Evolutionary conservation across 1,140 invertebrate species (phyloP).

Genomic region (Drosophila parabipectinata): DNA sequence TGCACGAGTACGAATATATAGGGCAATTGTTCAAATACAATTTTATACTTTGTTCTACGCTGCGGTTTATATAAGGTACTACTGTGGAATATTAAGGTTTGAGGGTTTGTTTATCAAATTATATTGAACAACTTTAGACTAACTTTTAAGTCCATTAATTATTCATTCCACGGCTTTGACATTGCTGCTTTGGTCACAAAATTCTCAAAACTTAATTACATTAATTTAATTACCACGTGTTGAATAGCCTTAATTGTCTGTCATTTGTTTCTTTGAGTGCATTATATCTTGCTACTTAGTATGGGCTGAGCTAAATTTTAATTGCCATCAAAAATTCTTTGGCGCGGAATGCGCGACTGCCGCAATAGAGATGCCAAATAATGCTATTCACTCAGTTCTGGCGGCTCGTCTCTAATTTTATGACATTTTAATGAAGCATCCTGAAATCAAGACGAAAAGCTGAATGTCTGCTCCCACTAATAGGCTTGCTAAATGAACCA

Average conservation of each 20-base stretch:
- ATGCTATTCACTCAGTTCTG: constrained; percentile 4
- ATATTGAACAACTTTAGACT: too few species aligned
- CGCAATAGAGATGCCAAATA: constrained; percentile 19
- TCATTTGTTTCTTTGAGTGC: neutral
- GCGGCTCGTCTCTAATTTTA: constrained; percentile 27
- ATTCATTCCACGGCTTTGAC: too few species aligned
- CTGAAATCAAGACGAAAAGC: neutral
- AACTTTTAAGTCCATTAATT: too few species aligned
- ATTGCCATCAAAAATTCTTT: constrained; percentile 25
- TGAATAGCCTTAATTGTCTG: neutral
- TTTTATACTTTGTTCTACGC: constrained; percentile 11
- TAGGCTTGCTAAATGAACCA: constrained; percentile 25
- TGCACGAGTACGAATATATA: neutral
- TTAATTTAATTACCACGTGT: too few species aligned
- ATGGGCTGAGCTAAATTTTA: constrained; percentile 9
- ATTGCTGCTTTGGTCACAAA: too few species aligned
- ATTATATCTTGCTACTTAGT: constrained; percentile 3
- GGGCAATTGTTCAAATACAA: constrained; percentile 12
- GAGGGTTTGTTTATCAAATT: too few species aligned
- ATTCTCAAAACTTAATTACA: too few species aligned
- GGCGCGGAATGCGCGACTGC: constrained; percentile 6
- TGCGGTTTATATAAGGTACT: constrained; percentile 1
- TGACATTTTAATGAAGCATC: constrained; percentile 44
- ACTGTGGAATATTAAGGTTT: neutral
- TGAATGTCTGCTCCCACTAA: constrained; percentile 3